phyloP scores from a whole-genome alignment of 2,113 vertebrate genomes.

The Neotragus pygmaeus region DNA sequence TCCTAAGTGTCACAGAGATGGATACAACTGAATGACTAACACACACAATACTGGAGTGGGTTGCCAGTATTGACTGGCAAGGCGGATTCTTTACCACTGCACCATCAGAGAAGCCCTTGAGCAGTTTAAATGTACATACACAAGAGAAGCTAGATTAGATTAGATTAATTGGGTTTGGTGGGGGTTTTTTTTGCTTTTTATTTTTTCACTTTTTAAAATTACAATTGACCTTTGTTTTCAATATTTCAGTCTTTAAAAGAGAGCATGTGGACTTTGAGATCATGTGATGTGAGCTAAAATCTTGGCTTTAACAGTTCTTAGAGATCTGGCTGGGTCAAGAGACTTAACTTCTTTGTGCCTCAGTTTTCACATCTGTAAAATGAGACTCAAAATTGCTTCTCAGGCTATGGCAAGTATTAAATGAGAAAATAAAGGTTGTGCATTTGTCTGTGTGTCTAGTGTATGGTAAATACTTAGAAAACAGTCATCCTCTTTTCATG shows the following conservation, averaged over 20 bases:
- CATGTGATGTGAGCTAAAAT: not conserved
- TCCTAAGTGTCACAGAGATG: not conserved
- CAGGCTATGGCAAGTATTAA: not conserved
- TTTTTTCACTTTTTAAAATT: not conserved
- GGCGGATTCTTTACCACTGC: not conserved
- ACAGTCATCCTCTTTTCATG: not conserved
- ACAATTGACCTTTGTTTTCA: not conserved
- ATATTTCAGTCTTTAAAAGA: not conserved
- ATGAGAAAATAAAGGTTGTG: not conserved
- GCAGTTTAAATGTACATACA: not conserved
- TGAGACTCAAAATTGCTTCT: not conserved
- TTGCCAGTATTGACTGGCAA: not conserved
- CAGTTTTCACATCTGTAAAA: not conserved
- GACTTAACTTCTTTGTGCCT: not conserved
- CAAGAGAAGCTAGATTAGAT: not conserved
- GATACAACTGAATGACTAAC: not conserved
- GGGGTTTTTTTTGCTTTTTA: not conserved
- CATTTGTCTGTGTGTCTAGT: not conserved
- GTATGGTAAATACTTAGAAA: not conserved
- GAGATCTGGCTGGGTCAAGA: not conserved
- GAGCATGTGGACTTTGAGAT: not conserved
- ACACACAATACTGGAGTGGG: not conserved
- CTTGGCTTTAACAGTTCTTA: not conserved
- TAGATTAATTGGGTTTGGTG: not conserved
- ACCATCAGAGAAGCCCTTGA: not conserved